These are phyloP conservation scores for Prionailurus viverrinus DNA, from an alignment of 2,113 vertebrate genomes.

Conservation along the genomic window DNA sequence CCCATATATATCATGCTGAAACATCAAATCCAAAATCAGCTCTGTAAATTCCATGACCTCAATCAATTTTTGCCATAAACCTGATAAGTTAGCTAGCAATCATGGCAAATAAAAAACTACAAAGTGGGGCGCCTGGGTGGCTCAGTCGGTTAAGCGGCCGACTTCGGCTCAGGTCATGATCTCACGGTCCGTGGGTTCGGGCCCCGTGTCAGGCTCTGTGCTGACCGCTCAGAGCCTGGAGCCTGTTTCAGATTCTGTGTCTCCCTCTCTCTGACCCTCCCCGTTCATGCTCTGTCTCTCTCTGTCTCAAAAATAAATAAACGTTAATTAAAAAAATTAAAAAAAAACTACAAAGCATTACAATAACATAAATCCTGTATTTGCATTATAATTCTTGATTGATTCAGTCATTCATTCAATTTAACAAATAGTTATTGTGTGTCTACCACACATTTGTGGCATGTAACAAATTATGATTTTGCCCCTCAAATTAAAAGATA, in stretches of 20 bases:
- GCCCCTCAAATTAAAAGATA: not conserved
- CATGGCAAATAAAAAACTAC: not conserved
- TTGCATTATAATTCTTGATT: conserved; percentile 29
- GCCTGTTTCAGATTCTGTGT: too few species aligned
- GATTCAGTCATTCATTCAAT: not conserved
- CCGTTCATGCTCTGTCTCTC: too few species aligned
- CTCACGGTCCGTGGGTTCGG: too few species aligned
- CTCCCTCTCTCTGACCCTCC: too few species aligned
- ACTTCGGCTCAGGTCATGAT: too few species aligned
- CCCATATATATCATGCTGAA: not conserved
- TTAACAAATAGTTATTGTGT: conserved; percentile 10
- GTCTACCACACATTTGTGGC: not conserved
- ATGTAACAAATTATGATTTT: conserved; percentile 32
- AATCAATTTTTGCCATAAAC: conserved; percentile 21
- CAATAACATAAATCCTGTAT: not conserved
- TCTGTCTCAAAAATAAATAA: too few species aligned
- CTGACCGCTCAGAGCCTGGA: too few species aligned
- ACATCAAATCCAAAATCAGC: not conserved
- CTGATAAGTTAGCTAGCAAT: not conserved
- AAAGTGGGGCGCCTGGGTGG: not conserved
- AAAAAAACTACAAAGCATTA: not conserved
- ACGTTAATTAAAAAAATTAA: too few species aligned
- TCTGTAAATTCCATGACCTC: not conserved
- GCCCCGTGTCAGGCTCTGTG: too few species aligned
- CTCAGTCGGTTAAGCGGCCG: too few species aligned